Base-by-base conservation (phyloP, 2,888 invertebrate genomes). In the Epinotia bilunana region DNA sequence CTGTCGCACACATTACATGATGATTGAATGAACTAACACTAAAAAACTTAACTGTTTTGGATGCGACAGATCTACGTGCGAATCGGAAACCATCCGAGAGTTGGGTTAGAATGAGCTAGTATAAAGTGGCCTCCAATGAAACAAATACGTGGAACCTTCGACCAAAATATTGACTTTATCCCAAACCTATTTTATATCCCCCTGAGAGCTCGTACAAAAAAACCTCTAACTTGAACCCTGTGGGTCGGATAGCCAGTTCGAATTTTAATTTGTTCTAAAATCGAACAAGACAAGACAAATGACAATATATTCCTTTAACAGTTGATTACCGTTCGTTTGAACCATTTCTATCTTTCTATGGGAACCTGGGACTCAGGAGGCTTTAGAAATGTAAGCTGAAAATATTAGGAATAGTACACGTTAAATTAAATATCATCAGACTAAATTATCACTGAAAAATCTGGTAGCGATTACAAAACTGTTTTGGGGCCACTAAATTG, bases 111-210 rank as follows among this genome's bases (percentile, higher is more conserved):
- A 60, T 2, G 16, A 43, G 20, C 23, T 39, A 43, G n/a, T 69
- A n/a, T n/a, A 23, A 60, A 69, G 46, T 69, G 69, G 58, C 58
- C 53, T n/a, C 7, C n/a, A 7, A 53, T 53, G n/a, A n/a, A 53
- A 53, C 53, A 49, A 49, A 16, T 16, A 49, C 16, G 16, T 49
- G 49, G 16, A 49, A 49, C 16, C n/a, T 7, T 13, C 5, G 7
- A 53, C n/a, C 5, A 53, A 53, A n/a, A 7, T 3, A 39, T 33
- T 33, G 1, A 39, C 39, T 39, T 16, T 49, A 49, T 49, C 5
- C 13, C 5, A 39, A 39, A 39, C 39, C 9, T 39, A 39, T 39
- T 39, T 39, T 39, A 9, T 39, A 39, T 39, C 1, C 9, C 9
- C 9, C 39, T 39, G 39, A 39, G 39, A 39, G 1, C 39, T 39